A percentile compares a stretch with the other conserved stretches of the same genome.
phyloP scores from a whole-genome alignment of 1,140 invertebrate species.

The Lutraria rhynchaena region DNA sequence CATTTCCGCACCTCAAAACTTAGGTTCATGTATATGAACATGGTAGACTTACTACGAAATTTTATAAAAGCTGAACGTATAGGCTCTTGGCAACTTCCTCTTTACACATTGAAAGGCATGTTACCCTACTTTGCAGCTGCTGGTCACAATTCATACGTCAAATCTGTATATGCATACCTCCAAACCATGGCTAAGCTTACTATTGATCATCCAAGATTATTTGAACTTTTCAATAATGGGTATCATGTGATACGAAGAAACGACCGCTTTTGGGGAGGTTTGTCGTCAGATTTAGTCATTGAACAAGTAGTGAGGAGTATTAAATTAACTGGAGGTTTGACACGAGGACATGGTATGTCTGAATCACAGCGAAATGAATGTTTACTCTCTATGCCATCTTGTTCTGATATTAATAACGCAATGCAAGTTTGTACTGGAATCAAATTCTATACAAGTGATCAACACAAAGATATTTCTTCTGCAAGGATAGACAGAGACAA shows the following conservation, averaged over 20 bases:
- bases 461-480: neutral
- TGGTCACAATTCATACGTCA: constrained; percentile 83
- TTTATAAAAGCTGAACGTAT: constrained; percentile 68
- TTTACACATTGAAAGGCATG: too few relatives aligned
- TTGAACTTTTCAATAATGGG: constrained; percentile 69
- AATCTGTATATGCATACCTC: constrained; percentile 82
- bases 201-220: constrained; percentile 39
- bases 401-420: constrained; percentile 18
- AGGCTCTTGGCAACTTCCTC: too few relatives aligned
- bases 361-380: constrained; percentile 54
- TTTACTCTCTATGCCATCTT: constrained; percentile 25
- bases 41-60: constrained; percentile 58
- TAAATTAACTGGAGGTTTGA: constrained; percentile 63
- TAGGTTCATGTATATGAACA: constrained; percentile 65
- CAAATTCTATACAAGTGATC: neutral
- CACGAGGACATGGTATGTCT: constrained; percentile 63
- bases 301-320: constrained; percentile 73
- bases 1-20: constrained; percentile 37
- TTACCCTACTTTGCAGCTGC: constrained; percentile 81
- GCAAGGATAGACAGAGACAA: neutral
- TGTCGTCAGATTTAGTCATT: constrained; percentile 78
- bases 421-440: constrained; percentile 40
- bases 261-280: constrained; percentile 81
- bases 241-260: constrained; percentile 63
- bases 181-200: constrained; percentile 80